Base-by-base conservation (phyloP, 2,888 invertebrate species). In the Teleogryllus oceanicus region DNA sequence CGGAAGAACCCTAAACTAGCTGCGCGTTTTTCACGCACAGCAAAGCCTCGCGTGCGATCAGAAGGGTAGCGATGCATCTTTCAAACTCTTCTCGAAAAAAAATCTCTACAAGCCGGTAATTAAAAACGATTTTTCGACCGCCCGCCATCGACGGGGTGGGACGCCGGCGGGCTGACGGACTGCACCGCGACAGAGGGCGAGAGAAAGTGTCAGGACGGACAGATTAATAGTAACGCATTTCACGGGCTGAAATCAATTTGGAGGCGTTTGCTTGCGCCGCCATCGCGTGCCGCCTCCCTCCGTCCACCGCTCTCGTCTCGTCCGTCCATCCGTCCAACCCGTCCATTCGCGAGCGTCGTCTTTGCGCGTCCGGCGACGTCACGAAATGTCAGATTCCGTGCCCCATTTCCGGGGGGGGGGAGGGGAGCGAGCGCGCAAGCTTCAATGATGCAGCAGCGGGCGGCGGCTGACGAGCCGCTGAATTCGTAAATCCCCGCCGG, bases 351-450 rank as follows among this genome's bases (percentile, higher is more conserved):
- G 62, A 4, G 13, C 62, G 62, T 62, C 62, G 13, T n/a, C 62
- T 62, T 13, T n/a, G 16, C 5, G 62, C 13, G 62, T 62, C 62
- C 62, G 37, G 37, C 37, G 37, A 62, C 62, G 62, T 62, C 62
- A 62, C 62, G 62, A 62, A 62, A 62, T 62, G 62, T 62, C 62
- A 62, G 62, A 62, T 62, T 62, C 62, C 62, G 13, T 13, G 62
- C 16, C 16, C 37, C 37, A 8, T 37, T 37, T 37, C 37, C 37
- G 37, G 8, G 37, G 37, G 5, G 37, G 8, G 37, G 37, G 37
- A 5, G 37, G 37, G 5, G 37, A 37, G 37, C 37, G 37, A 37
- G 37, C 37, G 37, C 62, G 16, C 16, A 3, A 16, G 16, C n/a
- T 13, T 62, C 62, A 62, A 62, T 62, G 62, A 62, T 62, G 62